Base-by-base conservation (phyloP, 1,140 invertebrate genomes). In the Drosophila chauvacae region DNA sequence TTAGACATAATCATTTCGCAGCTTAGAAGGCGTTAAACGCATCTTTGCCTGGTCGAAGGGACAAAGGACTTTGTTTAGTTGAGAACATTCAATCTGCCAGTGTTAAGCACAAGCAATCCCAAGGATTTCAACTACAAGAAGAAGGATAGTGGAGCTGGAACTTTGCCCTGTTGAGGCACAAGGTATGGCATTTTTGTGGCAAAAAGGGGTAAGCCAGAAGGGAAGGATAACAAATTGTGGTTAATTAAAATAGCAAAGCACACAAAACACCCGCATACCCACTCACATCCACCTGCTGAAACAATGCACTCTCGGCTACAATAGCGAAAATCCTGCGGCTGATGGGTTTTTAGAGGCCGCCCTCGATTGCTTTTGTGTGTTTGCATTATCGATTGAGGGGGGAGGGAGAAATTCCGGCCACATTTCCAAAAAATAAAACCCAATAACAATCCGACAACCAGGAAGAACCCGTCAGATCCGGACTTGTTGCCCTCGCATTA, bases 21-120 rank as follows among this genome's bases (percentile, higher is more conserved):
- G 85, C 84, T 84, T 80, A 81, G 73, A 42, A 88, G 77, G 84
- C 84, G 77, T 88, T 87, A 74, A 88, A 62, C 77, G 76, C 80
- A 84, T 74, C 64, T 80, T 77, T 80, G 84, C 65, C 64, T 45
- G 60, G 56, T 44, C 83, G 77, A 85, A 44, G 59, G 76, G 71
- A 86, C 66, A 79, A 86, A 83, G 76, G 71, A 76, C 55, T 41
- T 30, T 58, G 66, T 66, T 71, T 50, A 71, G 42, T 37, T 39
- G 41, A 55, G 37, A 39, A 55, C 20, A 57, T 23, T 13, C 50
- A 59, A 65, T 65, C 62, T 35, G 33, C 26, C 9, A 65, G 61
- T 65, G 35, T 30, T 33, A 16, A 66, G n/a, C 20, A 16, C 45
- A 42, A 71, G 66, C 18, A 72, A 59, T 23, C 53, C 69, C 53